Evolutionary conservation across 2,888 invertebrate genomes (phyloP), one percentile per base, ranked within the genome.

Genomic region (Platycheirus albimanus): DNA sequence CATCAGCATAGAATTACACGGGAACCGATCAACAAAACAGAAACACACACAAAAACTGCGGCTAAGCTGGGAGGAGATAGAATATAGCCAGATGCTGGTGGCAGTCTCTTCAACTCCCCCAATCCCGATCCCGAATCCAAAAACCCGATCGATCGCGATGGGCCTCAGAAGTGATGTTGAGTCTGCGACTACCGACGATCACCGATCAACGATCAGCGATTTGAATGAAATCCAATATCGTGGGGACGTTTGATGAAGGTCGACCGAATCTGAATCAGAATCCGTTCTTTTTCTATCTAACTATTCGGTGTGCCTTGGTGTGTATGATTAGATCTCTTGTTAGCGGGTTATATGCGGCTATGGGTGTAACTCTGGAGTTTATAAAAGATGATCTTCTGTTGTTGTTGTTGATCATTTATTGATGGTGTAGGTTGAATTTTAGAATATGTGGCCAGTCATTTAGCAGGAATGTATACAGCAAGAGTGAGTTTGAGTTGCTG

Each of bases 1-100:
- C 83, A 74, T 83, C 78, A 83, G 83, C 78, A 78, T 83, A 83
- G 83, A 83, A 83, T 83, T 83, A 83, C 78, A 83, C 49, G 74
- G 69, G 69, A 72, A 77, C 81, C 77, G 81, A 83, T 72, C 67
- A 78, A 49, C 54, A 63, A 78, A 81, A 78, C 78, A 67, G 38
- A 76, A 33, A 77, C 43, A 81, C 17, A 52, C 54, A 47, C 17
- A 51, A 30, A 47, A 19, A 24, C 41, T 43, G 24, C 10, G 51
- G 28, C 45, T 11, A 58, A 43, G 8, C 36, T 15, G 51, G 43
- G 63, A 54, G 38, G 20, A 61, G 52, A 54, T 67, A 58, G 41
- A n/a, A 67, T 51, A 51, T 64, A 72, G 45, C 8, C 33, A 10
- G n/a, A 15, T 41, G 19, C 52, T 54, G 19, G 30, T n/a, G n/a